These are phyloP conservation scores for Penaeus japonicus DNA, from an alignment of 1,140 invertebrate genomes.

Conservation along the genomic window DNA sequence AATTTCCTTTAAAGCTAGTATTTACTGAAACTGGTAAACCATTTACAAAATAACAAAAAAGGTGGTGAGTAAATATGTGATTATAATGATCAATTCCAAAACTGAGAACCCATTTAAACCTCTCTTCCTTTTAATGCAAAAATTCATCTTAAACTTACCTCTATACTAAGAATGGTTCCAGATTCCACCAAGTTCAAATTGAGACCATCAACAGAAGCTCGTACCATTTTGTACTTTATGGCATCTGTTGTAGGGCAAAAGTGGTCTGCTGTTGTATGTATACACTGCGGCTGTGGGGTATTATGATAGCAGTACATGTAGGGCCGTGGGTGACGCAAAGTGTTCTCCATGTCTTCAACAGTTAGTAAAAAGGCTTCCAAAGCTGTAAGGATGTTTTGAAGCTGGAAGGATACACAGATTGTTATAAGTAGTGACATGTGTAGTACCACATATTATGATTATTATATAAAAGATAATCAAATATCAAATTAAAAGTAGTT, in stretches of 20 bases:
- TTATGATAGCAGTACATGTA: conserved; percentile 87
- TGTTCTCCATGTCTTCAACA: conserved; percentile 88
- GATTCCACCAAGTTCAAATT: conserved; percentile 91
- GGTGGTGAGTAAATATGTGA: too few relatives aligned
- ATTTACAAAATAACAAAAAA: too few relatives aligned
- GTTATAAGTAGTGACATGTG: not conserved
- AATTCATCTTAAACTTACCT: conserved; percentile 68
- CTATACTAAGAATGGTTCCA: conserved; percentile 85
- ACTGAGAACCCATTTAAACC: too few relatives aligned
- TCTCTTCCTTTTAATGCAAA: not conserved
- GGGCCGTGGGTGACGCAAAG: conserved; percentile 78
- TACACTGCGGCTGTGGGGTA: conserved; percentile 77
- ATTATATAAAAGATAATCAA: too few relatives aligned
- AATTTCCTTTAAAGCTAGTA: too few relatives aligned
- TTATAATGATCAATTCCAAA: too few relatives aligned
- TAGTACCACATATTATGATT: too few relatives aligned
- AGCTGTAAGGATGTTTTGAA: conserved; percentile 85
- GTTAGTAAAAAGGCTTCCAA: conserved; percentile 89
- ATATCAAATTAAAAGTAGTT: too few relatives aligned
- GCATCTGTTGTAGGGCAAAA: conserved; percentile 85
- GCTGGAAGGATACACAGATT: conserved; percentile 63
- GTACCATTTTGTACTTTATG: conserved; percentile 94
- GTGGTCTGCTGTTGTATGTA: conserved; percentile 60
- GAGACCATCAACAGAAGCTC: conserved; percentile 88
- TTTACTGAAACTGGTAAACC: too few relatives aligned